Conservation (phyloP, 2,113 vertebrate genomes). For the Channa argus region DNA sequence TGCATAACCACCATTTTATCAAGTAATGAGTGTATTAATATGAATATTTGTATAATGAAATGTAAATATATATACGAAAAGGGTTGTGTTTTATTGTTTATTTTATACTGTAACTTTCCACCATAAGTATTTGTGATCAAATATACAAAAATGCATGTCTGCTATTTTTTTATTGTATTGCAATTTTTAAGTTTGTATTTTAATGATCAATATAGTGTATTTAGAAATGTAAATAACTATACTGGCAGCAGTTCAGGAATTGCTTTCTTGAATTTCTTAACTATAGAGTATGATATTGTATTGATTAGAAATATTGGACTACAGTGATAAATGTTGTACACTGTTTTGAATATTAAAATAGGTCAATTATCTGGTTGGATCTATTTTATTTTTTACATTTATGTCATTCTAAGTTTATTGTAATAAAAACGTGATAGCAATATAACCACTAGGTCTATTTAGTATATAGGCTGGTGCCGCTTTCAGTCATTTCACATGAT, state of each 20-base stretch:
- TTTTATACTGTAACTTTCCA: too few relatives aligned
- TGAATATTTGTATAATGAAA: too few relatives aligned
- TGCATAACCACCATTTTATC: too few relatives aligned
- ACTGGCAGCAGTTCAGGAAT: background rate
- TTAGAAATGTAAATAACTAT: background rate
- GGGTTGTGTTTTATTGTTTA: too few relatives aligned
- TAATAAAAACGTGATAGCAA: too few relatives aligned
- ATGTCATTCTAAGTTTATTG: background rate
- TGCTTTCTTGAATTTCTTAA: background rate
- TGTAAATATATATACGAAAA: too few relatives aligned
- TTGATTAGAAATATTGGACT: background rate
- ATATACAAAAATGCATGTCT: too few relatives aligned
- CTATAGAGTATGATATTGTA: background rate
- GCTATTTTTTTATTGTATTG: too few relatives aligned
- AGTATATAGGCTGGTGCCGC: background rate
- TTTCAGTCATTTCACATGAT: background rate
- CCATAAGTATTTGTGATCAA: too few relatives aligned
- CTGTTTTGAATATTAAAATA: conserved; percentile 17
- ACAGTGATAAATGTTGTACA: background rate
- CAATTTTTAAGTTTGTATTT: background rate
- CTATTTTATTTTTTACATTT: background rate
- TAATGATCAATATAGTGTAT: background rate
- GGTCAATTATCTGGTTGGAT: too few relatives aligned
- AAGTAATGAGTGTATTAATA: too few relatives aligned
- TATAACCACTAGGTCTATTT: background rate